Percentiles rank a stretch among this genome's conserved stretches.
phyloP scores from a whole-genome alignment of 2,888 invertebrate genomes.

The Dasypogon diadema region DNA sequence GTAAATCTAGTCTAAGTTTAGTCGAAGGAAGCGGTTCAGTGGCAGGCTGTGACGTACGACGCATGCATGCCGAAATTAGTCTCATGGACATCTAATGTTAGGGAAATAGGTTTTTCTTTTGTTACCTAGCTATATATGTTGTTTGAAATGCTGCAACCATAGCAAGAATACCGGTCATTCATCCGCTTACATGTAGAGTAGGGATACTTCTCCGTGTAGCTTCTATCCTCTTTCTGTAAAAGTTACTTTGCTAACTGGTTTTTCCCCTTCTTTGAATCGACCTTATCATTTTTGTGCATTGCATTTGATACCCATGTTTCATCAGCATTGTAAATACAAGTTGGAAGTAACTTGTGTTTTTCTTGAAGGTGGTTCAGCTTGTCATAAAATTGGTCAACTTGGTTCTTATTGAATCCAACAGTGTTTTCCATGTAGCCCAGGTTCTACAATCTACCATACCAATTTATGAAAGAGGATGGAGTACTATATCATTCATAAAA shows the following conservation, averaged over 20 bases:
- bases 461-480: too few species aligned
- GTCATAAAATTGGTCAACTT: neutral
- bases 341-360: neutral
- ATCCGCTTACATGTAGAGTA: neutral
- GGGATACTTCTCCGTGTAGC: neutral
- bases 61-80: constrained; percentile 9
- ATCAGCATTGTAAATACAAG: neutral
- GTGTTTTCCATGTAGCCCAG: too few species aligned
- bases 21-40: too few species aligned
- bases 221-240: neutral
- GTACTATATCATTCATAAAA: too few species aligned
- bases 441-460: too few species aligned
- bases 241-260: neutral
- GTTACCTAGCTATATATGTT: neutral
- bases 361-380: neutral
- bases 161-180: neutral
- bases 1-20: too few species aligned
- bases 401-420: neutral
- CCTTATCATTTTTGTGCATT: neutral
- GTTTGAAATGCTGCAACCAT: constrained; percentile 2
- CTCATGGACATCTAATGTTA: neutral
- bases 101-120: neutral
- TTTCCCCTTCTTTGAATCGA: neutral
- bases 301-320: neutral
- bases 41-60: neutral